phyloP scores from a whole-genome alignment of 2,113 vertebrate genomes.

The Balaenoptera acutorostrata region DNA sequence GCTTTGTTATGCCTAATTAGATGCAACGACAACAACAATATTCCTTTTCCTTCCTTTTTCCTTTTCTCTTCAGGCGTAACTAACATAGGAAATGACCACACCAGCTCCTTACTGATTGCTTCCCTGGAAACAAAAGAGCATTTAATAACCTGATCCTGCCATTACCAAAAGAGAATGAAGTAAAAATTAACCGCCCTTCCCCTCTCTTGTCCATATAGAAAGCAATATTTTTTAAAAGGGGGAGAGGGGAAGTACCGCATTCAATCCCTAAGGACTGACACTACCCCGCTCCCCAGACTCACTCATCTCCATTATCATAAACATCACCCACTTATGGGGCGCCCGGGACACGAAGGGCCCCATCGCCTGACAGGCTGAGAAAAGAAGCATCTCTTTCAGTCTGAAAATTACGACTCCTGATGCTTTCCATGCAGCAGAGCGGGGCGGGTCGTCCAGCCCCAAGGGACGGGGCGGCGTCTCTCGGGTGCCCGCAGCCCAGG shows the following conservation, averaged over 20 bases:
- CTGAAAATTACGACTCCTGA: background rate
- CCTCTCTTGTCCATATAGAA: background rate
- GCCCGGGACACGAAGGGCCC: background rate
- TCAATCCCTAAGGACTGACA: background rate
- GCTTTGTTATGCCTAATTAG: background rate
- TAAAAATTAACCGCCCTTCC: background rate
- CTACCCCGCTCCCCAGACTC: background rate
- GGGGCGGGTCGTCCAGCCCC: background rate
- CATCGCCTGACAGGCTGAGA: background rate
- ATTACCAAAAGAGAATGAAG: background rate
- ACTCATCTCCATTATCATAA: background rate
- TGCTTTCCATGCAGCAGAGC: background rate
- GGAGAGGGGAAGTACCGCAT: background rate
- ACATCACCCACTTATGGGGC: background rate
- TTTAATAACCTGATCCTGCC: conserved; percentile 19
- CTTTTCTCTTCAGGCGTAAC: background rate
- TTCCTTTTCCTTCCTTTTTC: conserved; percentile 26
- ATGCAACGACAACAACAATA: conserved; percentile 12
- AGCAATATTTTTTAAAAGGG: background rate
- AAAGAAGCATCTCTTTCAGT: background rate
- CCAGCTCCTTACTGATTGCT: conserved; percentile 8
- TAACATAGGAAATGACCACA: conserved; percentile 59
- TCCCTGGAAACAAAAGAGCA: conserved; percentile 54
- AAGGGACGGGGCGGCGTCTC: background rate
- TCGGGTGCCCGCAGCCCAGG: background rate